These are phyloP conservation scores for Drosophila bocqueti DNA, from an alignment of 1,140 invertebrate genomes.

Conservation along the genomic window DNA sequence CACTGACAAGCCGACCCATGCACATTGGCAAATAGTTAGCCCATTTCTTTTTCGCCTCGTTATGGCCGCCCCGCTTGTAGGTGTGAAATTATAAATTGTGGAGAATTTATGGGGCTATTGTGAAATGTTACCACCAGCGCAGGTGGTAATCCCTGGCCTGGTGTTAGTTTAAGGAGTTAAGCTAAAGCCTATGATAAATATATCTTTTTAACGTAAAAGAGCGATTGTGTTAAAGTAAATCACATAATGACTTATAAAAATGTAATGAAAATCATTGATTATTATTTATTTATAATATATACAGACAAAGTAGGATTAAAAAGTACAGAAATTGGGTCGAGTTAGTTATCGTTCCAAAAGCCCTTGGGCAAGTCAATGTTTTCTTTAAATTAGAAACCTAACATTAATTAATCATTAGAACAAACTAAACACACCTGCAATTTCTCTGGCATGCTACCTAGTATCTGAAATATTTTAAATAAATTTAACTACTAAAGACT, in stretches of 20 bases:
- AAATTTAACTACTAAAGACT: not conserved
- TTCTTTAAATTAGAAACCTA: not conserved
- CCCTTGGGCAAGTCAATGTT: not conserved
- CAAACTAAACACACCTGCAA: not conserved
- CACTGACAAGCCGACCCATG: slow-evolving; percentile 68
- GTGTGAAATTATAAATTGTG: slow-evolving; percentile 80
- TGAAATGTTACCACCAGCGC: slow-evolving; percentile 39
- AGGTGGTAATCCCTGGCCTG: slow-evolving; percentile 43
- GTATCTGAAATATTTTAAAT: not conserved
- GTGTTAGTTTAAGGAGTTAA: not conserved
- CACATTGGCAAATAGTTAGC: slow-evolving; percentile 79
- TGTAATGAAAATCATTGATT: too few relatives aligned
- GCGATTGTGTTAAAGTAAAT: too few relatives aligned
- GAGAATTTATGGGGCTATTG: slow-evolving; percentile 73
- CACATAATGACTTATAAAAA: too few relatives aligned
- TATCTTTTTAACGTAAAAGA: not conserved
- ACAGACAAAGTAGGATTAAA: too few relatives aligned
- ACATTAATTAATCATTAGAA: not conserved
- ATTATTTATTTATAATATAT: too few relatives aligned
- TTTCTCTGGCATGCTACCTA: not conserved
- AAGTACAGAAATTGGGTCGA: too few relatives aligned
- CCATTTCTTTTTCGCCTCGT: slow-evolving; percentile 56
- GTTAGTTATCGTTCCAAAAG: not conserved
- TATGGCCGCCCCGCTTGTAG: slow-evolving; percentile 51
- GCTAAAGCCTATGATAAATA: not conserved